Base-by-base conservation (phyloP, 2,113 vertebrate genomes). In the Sceloporus undulatus region DNA sequence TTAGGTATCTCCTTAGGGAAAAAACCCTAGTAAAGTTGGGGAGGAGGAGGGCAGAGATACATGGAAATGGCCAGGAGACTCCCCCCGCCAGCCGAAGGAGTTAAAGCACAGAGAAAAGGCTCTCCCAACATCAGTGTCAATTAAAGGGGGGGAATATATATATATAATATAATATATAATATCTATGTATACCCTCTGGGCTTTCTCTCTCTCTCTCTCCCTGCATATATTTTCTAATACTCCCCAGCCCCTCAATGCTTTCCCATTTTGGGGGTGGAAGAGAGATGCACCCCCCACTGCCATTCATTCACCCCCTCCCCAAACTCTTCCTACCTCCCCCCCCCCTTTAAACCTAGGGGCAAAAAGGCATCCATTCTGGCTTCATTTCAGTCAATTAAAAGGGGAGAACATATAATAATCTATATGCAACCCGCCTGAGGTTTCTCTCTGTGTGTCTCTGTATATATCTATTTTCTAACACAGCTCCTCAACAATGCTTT, bases 81-180 rank as follows among this genome's bases (percentile, higher is more conserved):
- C 87, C 87, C 81, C 62, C 42, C 73, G 87, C 87, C 87, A 84
- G 87, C 87, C 87, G 80, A 88, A 88, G 87, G 5, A 89, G 87
- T 77, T 7, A 73, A 27, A 70, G 59, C 91, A 70, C 48, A 86
- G 54, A 86, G 86, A 76, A 71, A 82, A 90, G 40, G 16, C 78
- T 76, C 71, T 65, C 71, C 85, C 82, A 59, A 76, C 87, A 86
- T 90, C 91, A 11, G 66, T 11, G 91, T 75, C 84, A 86, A 48
- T 66, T 88, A 87, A 91, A 71, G 86, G 90, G 13, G 16, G 13
- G 75, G 42, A 13, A 68, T 71, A 40, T 42, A 29, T 42, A 48
- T 38, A 85, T 48, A 68, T n/a, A 42, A 74, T n/a, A 54, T 42
- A 73, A 62, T 75, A 42, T 75, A 38, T 42, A 73, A 62, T 75